A percentile compares a stretch with the other conserved stretches of the same genome.
phyloP scores from a whole-genome alignment of 2,888 invertebrate species.

The Calameuta filiformis region DNA sequence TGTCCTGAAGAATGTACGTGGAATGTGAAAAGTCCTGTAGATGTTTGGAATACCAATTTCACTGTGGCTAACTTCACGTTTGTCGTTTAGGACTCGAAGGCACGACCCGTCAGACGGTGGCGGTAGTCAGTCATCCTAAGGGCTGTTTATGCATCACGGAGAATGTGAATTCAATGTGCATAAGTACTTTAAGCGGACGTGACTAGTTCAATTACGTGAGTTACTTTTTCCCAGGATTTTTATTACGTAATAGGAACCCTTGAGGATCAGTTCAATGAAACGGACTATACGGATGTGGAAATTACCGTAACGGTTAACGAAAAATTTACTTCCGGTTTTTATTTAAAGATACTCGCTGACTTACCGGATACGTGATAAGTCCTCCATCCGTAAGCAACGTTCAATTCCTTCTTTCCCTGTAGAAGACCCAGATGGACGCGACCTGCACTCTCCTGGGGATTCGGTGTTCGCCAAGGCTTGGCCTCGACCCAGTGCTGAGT shows the following conservation, averaged over 20 bases:
- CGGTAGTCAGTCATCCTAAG: not conserved
- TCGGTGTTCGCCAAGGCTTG: conserved; percentile 75
- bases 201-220: not conserved
- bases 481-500: conserved; percentile 88
- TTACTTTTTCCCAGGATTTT: not conserved
- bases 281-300: not conserved
- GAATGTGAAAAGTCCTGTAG: not conserved
- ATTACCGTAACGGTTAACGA: not conserved
- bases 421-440: conserved; percentile 87
- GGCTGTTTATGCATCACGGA: not conserved
- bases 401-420: conserved; percentile 84
- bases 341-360: conserved; percentile 32
- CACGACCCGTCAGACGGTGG: not conserved
- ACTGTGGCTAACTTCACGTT: not conserved
- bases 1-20: not conserved
- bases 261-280: not conserved
- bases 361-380: conserved; percentile 81
- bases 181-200: not conserved
- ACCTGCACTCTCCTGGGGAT: conserved; percentile 77
- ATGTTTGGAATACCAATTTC: not conserved
- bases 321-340: not conserved
- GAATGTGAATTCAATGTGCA: not conserved
- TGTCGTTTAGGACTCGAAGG: not conserved
- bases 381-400: conserved; percentile 85
- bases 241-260: not conserved